These are phyloP conservation scores for Pseudolaguvia tuberculata DNA, from an alignment of 2,113 vertebrate species.

Conservation along the genomic window DNA sequence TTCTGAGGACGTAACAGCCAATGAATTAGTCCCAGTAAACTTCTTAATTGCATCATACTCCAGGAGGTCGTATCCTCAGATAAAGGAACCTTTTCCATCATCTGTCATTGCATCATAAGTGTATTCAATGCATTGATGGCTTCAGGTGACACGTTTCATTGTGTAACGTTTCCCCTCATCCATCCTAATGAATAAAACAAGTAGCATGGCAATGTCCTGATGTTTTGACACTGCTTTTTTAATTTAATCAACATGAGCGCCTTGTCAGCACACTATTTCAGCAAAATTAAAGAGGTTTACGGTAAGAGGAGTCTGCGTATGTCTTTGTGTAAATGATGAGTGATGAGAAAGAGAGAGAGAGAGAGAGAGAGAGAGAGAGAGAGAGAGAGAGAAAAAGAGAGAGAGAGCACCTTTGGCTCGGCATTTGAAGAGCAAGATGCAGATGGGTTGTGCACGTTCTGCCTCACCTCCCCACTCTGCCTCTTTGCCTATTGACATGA, in stretches of 20 bases:
- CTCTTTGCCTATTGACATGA: slow-evolving; percentile 67
- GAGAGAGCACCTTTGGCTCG: slow-evolving; percentile 14
- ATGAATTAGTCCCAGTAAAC: slow-evolving; percentile 17
- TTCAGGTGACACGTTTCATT: slow-evolving; percentile 12
- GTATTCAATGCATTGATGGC: slow-evolving; percentile 6
- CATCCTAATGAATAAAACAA: slow-evolving; percentile 39
- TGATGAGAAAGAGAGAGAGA: slow-evolving; percentile 19
- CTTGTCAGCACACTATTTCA: slow-evolving; percentile 53
- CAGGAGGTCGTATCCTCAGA: slow-evolving; percentile 6
- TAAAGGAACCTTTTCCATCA: neutral
- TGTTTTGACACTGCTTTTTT: slow-evolving; percentile 23
- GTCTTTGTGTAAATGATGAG: slow-evolving; percentile 36
- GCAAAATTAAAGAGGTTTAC: slow-evolving; percentile 56
- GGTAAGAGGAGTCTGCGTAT: slow-evolving; percentile 47
- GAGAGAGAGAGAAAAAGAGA: neutral
- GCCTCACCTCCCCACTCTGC: slow-evolving; percentile 17
- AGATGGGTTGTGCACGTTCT: slow-evolving; percentile 39
- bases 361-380: slow-evolving; percentile 11
- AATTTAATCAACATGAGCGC: slow-evolving; percentile 52
- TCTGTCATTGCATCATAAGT: slow-evolving; percentile 10
- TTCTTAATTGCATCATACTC: slow-evolving; percentile 24
- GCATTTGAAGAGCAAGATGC: slow-evolving; percentile 47
- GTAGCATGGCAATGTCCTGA: slow-evolving; percentile 5
- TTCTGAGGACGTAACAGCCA: neutral
- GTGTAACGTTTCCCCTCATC: slow-evolving; percentile 10